Base-by-base conservation (phyloP, 2,888 invertebrate genomes). In the Nyleta sp. region DNA sequence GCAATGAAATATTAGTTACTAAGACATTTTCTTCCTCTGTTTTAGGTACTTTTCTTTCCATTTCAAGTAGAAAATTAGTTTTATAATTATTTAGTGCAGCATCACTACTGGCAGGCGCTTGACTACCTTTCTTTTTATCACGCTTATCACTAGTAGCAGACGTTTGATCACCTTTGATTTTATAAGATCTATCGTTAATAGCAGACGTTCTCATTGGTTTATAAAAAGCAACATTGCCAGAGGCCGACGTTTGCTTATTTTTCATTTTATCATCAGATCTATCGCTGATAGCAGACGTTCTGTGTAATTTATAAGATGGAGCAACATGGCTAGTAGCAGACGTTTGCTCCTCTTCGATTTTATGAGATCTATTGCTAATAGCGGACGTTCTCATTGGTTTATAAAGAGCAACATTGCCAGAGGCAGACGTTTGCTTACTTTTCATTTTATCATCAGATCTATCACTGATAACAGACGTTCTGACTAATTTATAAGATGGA, bases 231-330 rank as follows among this genome's bases (percentile, higher is more conserved):
- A n/a, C n/a, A 17, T 40, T 15, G 40, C 40, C 15, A 15, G 15
- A 3, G 17, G 40, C 40, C 6, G 40, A 40, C 13, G 13, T 3
- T 17, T 40, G 2, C 3, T 17, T 40, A 17, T 11, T 40, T 40
- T 3, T 17, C 6, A 15, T 31, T 4, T 28, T 38, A 13, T 20
- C 33, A 33, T 52, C 20, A 35, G 40, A 57, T 6, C 24, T 13
- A 40, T 57, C 40, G 40, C 55, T 40, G 40, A 57, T 15, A n/a
- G 38, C 40, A 40, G 55, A 57, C 55, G 40, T 28, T 57, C 24
- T 57, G 10, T 13, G 15, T 57, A 2, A 2, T 24, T 57, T 38
- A 2, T 15, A 4, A 15, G 38, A 3, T 15, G 17, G 8, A 22
- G 38, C 22, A 40, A 5, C 28, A 57, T 40, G 15, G 22, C 24